Conservation (phyloP, 2,113 vertebrate genomes). For the Labrus mixtus region DNA sequence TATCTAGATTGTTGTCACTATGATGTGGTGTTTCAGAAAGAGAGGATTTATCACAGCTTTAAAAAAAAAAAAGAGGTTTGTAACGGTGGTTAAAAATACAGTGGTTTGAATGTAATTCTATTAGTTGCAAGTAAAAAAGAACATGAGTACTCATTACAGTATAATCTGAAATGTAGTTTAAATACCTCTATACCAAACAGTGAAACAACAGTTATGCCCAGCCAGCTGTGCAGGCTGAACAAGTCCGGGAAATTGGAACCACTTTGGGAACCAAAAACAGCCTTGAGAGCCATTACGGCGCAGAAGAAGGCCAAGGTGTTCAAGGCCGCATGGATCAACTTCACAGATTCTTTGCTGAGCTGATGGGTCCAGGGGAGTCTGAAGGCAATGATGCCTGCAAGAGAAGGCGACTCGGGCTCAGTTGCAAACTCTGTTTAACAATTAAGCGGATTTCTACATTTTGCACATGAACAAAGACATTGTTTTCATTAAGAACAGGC, state of each 20-base stretch:
- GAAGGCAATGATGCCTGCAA: slow-evolving; percentile 87
- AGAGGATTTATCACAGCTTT: no score
- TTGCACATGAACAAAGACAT: not conserved
- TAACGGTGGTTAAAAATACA: no score
- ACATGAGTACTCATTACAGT: no score
- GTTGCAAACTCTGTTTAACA: not conserved
- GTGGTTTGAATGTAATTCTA: no score
- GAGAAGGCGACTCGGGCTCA: slow-evolving; percentile 13
- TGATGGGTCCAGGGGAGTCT: slow-evolving; percentile 96
- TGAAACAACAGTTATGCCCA: slow-evolving; percentile 88
- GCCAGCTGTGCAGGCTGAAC: slow-evolving; percentile 99
- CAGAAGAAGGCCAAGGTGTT: slow-evolving; percentile 87
- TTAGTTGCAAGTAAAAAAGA: no score
- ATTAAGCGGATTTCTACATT: not conserved
- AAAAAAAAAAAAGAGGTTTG: no score
- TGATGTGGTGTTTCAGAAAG: no score
- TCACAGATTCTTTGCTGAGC: slow-evolving; percentile 94
- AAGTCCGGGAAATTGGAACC: slow-evolving; percentile 89
- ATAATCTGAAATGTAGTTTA: not conserved
- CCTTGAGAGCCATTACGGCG: slow-evolving; percentile 87
- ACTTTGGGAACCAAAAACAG: slow-evolving; percentile 93
- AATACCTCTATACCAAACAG: slow-evolving; percentile 90
- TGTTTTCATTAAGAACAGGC: not conserved
- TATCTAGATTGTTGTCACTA: slow-evolving; percentile 14
- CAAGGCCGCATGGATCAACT: slow-evolving; percentile 93